phyloP scores from a whole-genome alignment of 2,113 vertebrate genomes.

The Channa argus region DNA sequence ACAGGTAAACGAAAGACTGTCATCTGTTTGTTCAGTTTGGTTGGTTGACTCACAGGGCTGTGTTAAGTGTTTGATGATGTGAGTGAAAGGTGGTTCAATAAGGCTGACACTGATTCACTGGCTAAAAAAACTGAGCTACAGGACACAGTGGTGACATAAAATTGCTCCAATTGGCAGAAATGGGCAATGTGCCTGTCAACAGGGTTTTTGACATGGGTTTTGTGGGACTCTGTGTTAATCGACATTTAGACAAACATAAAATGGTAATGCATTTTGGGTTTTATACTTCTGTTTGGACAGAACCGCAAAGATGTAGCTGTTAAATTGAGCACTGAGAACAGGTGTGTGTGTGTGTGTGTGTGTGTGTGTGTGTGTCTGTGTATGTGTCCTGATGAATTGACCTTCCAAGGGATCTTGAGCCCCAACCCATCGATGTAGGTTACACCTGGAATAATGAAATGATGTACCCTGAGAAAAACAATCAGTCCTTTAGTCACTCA shows the following conservation, averaged over 20 bases:
- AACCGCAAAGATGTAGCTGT: no score
- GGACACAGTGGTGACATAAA: constrained; percentile 6
- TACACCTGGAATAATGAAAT: not conserved
- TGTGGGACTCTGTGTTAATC: no score
- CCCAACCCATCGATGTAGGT: not conserved
- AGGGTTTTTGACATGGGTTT: no score
- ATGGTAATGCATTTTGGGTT: no score
- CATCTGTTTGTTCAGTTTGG: constrained; percentile 50
- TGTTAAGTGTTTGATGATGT: constrained; percentile 18
- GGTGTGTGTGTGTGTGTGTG: no score
- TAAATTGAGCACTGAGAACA: no score
- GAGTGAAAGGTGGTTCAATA: constrained; percentile 31
- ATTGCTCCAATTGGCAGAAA: constrained; percentile 2
- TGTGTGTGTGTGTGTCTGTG: no score
- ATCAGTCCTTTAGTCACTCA: not conserved
- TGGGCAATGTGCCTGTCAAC: no score
- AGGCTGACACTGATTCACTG: constrained; percentile 23
- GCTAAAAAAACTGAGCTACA: not conserved
- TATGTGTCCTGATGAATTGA: no score
- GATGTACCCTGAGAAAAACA: not conserved
- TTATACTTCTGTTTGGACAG: no score
- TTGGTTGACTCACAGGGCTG: constrained; percentile 1
- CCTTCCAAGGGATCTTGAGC: not conserved
- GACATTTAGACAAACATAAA: no score
- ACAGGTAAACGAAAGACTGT: constrained; percentile 37